Base-by-base conservation (phyloP, 2,113 vertebrate genomes). In the Corythoichthys haematopterus region DNA sequence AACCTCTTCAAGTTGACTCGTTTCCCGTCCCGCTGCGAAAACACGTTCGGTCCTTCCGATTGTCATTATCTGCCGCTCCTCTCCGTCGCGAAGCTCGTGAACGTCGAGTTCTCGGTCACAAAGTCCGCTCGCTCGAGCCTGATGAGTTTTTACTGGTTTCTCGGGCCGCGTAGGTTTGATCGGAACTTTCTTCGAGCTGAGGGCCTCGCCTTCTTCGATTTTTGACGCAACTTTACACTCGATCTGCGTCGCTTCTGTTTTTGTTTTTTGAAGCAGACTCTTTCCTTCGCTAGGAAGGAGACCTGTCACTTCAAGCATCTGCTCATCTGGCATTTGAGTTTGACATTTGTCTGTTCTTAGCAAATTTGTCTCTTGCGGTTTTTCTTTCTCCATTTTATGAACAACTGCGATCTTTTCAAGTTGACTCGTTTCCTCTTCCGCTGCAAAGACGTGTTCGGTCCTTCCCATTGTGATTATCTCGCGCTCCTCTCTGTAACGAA, bases 401-500 rank as follows among this genome's bases (percentile, higher is more conserved):
- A 56, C 57, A 60, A 57, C 70, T 67, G 9, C 1, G 57, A 64
- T 3, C 3, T 35, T 70, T 2, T 65, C 48, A 1, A 81, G 58
- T 40, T 83, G 69, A 65, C 70, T 8, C 0, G 56, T 58, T 63
- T 83, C 61, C 45, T 66, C 65, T 10, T 77, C 72, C 67, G 77
- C 79, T 10, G 68, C 74, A 66, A 85, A 83, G 20, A 80, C 69
- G 70, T 47, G 77, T 56, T 85, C 80, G n/a, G 64, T 82, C 78
- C 69, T 85, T 47, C 73, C 78, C 0, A 85, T 69, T 1, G 69
- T 71, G 15, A 58, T 76, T 74, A 80, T 77, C 69, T 80, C 74
- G 72, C 78, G 71, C 38, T 89, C 80, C 12, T 85, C 81, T 79
- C 76, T 71, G 36, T 87, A 69, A 37, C 75, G 72, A 68, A 88